Conservation (phyloP, 35 echinoderm and acorn worm genomes). For the Apostichopus californicus region DNA sequence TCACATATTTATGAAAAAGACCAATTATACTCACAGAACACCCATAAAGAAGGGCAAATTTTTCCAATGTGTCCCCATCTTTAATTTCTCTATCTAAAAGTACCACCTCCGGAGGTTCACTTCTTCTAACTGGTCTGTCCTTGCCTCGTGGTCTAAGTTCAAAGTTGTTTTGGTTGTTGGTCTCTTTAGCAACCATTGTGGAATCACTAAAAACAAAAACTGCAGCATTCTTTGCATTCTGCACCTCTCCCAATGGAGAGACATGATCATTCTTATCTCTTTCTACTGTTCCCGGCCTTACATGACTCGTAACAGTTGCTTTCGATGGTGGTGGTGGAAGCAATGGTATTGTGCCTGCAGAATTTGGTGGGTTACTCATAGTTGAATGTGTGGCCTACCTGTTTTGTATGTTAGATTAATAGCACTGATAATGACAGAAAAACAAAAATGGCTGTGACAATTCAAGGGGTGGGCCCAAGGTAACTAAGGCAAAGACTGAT, state of each 20-base stretch:
- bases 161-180: constrained; percentile 11
- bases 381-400: background rate
- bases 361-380: constrained; percentile 1
- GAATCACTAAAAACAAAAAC: constrained; percentile 60
- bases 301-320: background rate
- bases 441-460: no score
- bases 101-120: constrained; percentile 44
- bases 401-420: no score
- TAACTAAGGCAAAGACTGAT: no score
- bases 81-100: constrained; percentile 61
- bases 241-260: constrained; percentile 29
- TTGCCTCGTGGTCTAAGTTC: constrained; percentile 44
- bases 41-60: constrained; percentile 57
- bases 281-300: background rate
- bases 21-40: constrained; percentile 36
- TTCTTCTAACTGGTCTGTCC: constrained; percentile 10
- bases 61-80: constrained; percentile 50
- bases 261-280: constrained; percentile 22
- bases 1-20: background rate
- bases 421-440: no score
- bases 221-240: constrained; percentile 60
- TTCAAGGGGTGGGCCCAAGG: no score
- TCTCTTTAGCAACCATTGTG: constrained; percentile 27
- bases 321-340: constrained; percentile 48
- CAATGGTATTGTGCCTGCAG: constrained; percentile 13